phyloP scores from a whole-genome alignment of 2,113 vertebrate species.

The Galemys pyrenaicus region DNA sequence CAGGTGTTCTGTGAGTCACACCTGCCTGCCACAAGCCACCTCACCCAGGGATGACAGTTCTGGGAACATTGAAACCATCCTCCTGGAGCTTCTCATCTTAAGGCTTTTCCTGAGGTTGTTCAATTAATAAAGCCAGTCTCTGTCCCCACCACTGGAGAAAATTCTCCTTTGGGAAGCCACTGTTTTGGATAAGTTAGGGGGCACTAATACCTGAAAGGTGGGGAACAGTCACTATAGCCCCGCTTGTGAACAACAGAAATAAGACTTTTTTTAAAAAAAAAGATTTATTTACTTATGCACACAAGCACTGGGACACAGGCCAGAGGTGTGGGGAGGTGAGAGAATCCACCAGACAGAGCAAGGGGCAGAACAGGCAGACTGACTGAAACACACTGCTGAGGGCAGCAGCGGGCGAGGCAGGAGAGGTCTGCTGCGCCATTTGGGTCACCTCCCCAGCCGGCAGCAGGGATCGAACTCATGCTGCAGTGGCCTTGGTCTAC shows the following conservation, averaged over 20 bases:
- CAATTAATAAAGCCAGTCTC: background rate
- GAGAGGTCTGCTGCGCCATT: too few relatives aligned
- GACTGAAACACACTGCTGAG: too few relatives aligned
- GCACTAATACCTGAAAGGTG: background rate
- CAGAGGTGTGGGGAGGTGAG: too few relatives aligned
- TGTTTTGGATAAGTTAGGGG: background rate
- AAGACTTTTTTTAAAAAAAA: background rate
- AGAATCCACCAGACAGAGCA: too few relatives aligned
- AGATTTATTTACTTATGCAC: too few relatives aligned
- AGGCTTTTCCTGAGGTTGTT: background rate
- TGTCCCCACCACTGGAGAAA: background rate
- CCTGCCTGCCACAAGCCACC: background rate
- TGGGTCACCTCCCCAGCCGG: too few relatives aligned
- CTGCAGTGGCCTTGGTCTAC: too few relatives aligned
- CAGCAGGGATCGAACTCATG: too few relatives aligned
- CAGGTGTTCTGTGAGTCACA: background rate
- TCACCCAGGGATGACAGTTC: background rate
- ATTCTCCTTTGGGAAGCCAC: background rate
- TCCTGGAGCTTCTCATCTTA: background rate
- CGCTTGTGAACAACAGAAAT: background rate
- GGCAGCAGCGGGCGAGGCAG: too few relatives aligned
- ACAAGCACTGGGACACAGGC: too few relatives aligned
- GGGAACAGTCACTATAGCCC: background rate
- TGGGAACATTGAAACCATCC: background rate
- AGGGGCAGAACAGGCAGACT: too few relatives aligned